Evolutionary conservation across 2,113 vertebrate genomes (phyloP).

Genomic region (Rhinolophus ferrumequinum): DNA sequence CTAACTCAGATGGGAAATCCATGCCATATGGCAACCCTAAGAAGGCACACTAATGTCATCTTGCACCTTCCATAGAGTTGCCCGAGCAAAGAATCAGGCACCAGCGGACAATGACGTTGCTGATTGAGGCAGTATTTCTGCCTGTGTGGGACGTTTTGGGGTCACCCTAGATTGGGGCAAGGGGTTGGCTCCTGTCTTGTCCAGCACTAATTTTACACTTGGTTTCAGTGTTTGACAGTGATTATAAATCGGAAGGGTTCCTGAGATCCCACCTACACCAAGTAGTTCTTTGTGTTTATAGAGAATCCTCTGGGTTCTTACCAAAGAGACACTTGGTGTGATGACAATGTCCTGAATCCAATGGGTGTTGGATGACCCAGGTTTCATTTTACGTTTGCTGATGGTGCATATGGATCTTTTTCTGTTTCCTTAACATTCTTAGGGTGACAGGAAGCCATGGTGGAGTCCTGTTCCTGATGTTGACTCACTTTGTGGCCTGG

Average conservation of each 20-base stretch:
- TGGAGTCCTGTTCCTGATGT: background rate
- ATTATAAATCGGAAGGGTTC: background rate
- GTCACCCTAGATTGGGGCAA: background rate
- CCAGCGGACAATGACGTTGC: background rate
- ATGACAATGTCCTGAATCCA: background rate
- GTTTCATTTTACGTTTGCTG: background rate
- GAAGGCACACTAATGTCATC: background rate
- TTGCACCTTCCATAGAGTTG: conserved; percentile 5
- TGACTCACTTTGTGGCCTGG: background rate
- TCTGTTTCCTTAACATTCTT: background rate
- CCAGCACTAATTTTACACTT: background rate
- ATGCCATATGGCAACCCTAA: background rate
- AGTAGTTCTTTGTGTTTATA: background rate
- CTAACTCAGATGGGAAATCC: background rate
- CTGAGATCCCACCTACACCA: background rate
- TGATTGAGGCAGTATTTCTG: background rate
- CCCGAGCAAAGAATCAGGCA: background rate
- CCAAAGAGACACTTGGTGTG: background rate
- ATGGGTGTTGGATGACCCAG: background rate
- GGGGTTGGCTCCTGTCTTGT: background rate
- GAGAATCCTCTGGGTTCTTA: background rate
- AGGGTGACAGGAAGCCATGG: background rate
- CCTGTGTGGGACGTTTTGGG: background rate
- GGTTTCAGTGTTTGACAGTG: background rate
- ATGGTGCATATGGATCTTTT: background rate